Base-by-base conservation (phyloP, 1,140 invertebrate species). In the Drosophila elegans region DNA sequence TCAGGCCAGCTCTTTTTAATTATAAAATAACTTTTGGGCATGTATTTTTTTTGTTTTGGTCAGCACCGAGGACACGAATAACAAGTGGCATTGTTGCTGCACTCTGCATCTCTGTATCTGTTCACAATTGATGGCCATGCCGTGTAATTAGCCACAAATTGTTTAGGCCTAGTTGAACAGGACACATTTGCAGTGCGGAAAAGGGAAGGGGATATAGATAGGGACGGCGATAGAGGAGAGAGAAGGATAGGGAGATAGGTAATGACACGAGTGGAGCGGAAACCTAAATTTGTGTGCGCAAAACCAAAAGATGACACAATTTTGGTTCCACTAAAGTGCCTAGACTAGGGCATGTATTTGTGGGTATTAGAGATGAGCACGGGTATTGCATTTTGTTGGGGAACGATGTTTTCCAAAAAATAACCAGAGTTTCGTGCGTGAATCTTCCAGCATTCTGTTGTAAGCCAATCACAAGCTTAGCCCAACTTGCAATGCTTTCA, bases 141-240 rank as follows among this genome's bases (percentile, higher is more conserved):
- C 73, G 66, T 88, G 83, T 88, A 88, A 88, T 88, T 88, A 88
- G 84, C 84, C 84, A 90, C 84, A 88, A 88, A 88, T 88, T 88
- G 84, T 88, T 90, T 88, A 80, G 85, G 84, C 84, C 84, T 78
- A 84, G 84, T 84, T 84, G 85, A 74, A 71, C 76, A 77, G 64
- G 64, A 68, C 73, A 55, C 60, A 49, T 36, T 52, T 4, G 21
- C 63, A 66, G 59, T 16, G 29, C 11, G 27, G 13, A 41, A 48
- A 60, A 63, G 42, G 53, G 32, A 11, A 38, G 3, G n/a, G 21
- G 7, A 38, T 4, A 36, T 32, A 39, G 38, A 61, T 13, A 42
- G 9, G 16, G 21, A 25, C 25, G n/a, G 4, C 0, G 4, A 25
- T 12, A 13, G 25, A 9, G 9, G 21, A 21, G 16, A 21, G 16